Percentiles rank a stretch among this genome's conserved stretches.
Conservation (phyloP, 2,113 vertebrate species). For the Orycteropus afer region DNA sequence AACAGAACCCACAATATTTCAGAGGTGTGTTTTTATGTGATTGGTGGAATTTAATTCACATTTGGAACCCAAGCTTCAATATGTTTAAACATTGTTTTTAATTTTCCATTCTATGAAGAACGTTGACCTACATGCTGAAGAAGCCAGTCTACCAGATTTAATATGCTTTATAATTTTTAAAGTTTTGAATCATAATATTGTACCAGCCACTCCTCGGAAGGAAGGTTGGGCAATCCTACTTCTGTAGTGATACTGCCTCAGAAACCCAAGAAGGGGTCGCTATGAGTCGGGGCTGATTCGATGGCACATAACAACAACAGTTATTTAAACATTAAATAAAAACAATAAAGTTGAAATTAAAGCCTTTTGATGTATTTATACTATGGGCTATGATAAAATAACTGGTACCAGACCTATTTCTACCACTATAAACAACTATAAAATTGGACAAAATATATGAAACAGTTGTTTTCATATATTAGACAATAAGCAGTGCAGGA, state of each 20-base stretch:
- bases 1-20: too few relatives aligned
- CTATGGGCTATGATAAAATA: not conserved
- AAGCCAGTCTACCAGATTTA: not conserved
- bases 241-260: too few relatives aligned
- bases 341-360: not conserved
- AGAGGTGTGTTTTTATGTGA: too few relatives aligned
- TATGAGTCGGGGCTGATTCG: too few relatives aligned
- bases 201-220: too few relatives aligned
- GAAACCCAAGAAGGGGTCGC: too few relatives aligned
- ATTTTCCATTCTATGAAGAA: not conserved
- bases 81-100: not conserved
- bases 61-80: not conserved
- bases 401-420: not conserved
- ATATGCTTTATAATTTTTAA: not conserved
- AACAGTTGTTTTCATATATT: not conserved
- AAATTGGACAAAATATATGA: not conserved
- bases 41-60: not conserved
- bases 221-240: too few relatives aligned
- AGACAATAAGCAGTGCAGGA: not conserved
- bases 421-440: not conserved
- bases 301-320: too few relatives aligned
- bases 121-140: not conserved
- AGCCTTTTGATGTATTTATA: not conserved
- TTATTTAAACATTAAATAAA: not conserved
- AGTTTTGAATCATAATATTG: not conserved